A percentile compares a stretch with the other conserved stretches of the same genome.
These are phyloP conservation scores for Drosophila lacertosa DNA, from an alignment of 1,140 invertebrate species.

Conservation along the genomic window DNA sequence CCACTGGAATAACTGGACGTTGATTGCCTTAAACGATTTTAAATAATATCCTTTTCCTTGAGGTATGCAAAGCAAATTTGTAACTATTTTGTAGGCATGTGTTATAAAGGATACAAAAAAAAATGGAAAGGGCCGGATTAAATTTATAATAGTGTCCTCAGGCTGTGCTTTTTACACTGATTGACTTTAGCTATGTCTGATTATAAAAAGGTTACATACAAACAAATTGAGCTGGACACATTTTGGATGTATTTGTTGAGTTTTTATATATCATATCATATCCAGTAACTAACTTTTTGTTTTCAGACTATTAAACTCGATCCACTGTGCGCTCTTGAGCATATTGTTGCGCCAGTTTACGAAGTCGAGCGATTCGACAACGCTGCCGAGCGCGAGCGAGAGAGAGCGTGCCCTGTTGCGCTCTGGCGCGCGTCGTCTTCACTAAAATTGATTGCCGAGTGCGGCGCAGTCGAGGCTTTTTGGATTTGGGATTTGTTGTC, in stretches of 20 bases:
- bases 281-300: too few relatives aligned
- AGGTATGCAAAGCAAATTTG: conserved; percentile 1
- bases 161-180: too few relatives aligned
- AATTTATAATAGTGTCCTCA: too few relatives aligned
- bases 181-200: too few relatives aligned
- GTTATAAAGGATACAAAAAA: too few relatives aligned
- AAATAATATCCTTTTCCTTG: not conserved
- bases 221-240: too few relatives aligned
- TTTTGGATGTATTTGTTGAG: too few relatives aligned
- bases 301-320: not conserved
- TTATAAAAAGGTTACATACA: too few relatives aligned
- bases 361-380: conserved; percentile 21
- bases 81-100: not conserved
- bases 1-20: not conserved
- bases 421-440: conserved; percentile 77
- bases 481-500: too few relatives aligned
- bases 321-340: conserved; percentile 38
- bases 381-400: conserved; percentile 35
- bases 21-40: not conserved
- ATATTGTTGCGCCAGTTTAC: conserved; percentile 33
- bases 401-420: conserved; percentile 61
- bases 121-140: too few relatives aligned
- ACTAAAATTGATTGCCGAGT: conserved; percentile 69
- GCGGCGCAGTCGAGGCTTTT: conserved; percentile 54
- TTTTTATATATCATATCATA: too few relatives aligned